phyloP scores from a whole-genome alignment of 37 sponge, comb jelly and placozoan species.

The Ianthella basta region DNA sequence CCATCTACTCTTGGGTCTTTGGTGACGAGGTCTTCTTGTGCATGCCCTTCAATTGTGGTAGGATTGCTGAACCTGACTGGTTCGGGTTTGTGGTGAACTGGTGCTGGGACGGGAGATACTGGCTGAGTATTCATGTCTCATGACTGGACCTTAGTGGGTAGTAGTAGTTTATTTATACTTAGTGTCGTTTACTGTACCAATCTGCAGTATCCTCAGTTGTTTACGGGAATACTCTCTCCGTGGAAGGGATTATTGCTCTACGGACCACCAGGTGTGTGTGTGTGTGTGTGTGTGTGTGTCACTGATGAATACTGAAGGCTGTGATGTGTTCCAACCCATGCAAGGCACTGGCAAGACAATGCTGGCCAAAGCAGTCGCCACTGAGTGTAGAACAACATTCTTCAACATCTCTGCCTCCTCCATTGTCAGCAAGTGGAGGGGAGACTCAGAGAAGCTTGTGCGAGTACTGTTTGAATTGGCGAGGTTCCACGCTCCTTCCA shows the following conservation, averaged over 20 bases:
- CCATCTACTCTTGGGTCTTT: no score
- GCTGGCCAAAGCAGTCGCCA: conserved; percentile 99
- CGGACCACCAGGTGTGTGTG: conserved; percentile 94
- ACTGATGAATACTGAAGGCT: no score
- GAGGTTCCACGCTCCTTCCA: conserved; percentile 97
- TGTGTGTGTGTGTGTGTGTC: no score
- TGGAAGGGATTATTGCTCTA: conserved; percentile 99
- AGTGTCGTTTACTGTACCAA: background rate
- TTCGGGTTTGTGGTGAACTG: no score
- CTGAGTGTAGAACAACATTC: conserved; percentile 99
- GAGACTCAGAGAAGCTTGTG: conserved; percentile 98
- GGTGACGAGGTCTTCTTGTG: no score
- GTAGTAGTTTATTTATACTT: no score
- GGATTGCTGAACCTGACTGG: no score
- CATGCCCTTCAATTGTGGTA: no score
- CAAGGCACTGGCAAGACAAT: conserved; percentile 97
- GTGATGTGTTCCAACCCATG: no score
- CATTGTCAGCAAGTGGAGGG: conserved; percentile 99
- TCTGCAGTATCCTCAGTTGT: conserved; percentile 92
- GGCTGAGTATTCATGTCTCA: no score
- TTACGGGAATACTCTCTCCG: conserved; percentile 97
- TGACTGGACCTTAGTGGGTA: no score
- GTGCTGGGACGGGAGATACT: no score
- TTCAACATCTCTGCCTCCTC: conserved; percentile 99
- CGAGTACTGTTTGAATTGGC: conserved; percentile 95